Evolutionary conservation across 1,140 invertebrate genomes (phyloP).

Genomic region (Oncopeltus fasciatus): DNA sequence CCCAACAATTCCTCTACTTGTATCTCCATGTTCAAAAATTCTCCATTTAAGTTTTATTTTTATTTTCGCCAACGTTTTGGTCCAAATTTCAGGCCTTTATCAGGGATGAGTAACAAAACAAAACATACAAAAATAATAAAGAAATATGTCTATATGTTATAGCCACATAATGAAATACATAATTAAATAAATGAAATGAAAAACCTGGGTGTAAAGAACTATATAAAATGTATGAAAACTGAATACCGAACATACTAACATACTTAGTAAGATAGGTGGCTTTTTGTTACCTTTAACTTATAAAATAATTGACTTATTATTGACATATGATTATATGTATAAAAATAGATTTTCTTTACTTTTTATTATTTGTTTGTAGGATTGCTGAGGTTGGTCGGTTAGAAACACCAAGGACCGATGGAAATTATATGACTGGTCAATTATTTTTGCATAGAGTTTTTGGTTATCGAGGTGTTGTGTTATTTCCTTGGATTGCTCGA

Average conservation of each 20-base stretch:
- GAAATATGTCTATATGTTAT: too few relatives aligned
- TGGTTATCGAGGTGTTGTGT: constrained; percentile 85
- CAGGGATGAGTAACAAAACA: too few relatives aligned
- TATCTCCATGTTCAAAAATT: too few relatives aligned
- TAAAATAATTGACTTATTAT: neutral
- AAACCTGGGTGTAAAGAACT: neutral
- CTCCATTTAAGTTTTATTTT: too few relatives aligned
- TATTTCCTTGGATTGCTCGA: constrained; percentile 88
- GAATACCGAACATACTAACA: neutral
- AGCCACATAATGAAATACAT: too few relatives aligned
- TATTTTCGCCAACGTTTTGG: too few relatives aligned
- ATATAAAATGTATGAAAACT: neutral
- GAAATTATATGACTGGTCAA: constrained; percentile 90
- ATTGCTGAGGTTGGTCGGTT: constrained; percentile 65
- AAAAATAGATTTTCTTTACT: too few relatives aligned
- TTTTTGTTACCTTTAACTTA: neutral
- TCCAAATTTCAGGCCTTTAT: too few relatives aligned
- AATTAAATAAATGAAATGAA: neutral
- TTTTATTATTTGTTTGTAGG: constrained; percentile 32
- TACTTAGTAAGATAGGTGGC: neutral
- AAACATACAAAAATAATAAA: too few relatives aligned
- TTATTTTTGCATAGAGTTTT: constrained; percentile 89
- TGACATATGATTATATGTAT: too few relatives aligned
- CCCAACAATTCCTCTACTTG: too few relatives aligned
- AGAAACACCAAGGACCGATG: constrained; percentile 67